Evolutionary conservation across 2,888 invertebrate genomes (phyloP), one percentile per base, ranked within the genome.

Genomic region (Gisinianus flammeolus): DNA sequence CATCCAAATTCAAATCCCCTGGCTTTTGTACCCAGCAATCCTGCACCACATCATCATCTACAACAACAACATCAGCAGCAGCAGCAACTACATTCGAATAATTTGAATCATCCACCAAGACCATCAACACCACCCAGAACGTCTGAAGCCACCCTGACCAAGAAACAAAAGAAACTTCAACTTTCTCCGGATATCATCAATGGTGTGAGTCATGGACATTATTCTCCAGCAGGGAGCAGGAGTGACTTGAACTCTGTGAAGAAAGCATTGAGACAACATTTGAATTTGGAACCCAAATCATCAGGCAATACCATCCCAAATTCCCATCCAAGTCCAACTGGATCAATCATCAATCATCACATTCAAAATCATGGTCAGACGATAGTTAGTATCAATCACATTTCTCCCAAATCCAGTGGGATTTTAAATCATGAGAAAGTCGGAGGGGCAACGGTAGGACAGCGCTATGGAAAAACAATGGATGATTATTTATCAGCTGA

Each of bases 401-500:
- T 44, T 4, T 19, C 44, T n/a, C n/a, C n/a, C n/a, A n/a, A n/a
- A 44, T 44, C 44, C 44, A 44, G 19, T 44, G 19, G 19, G 19
- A 6, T 12, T 44, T n/a, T n/a, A n/a, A n/a, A n/a, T n/a, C n/a
- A n/a, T n/a, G n/a, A n/a, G n/a, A n/a, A n/a, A n/a, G n/a, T n/a
- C n/a, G n/a, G n/a, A n/a, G n/a, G n/a, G n/a, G n/a, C n/a, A n/a
- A n/a, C n/a, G n/a, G n/a, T n/a, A n/a, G n/a, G 8, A 58, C 24
- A 58, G 8, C 4, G 44, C 64, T 76, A 91, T 44, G 91, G 93
- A 79, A 90, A 94, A 85, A 95, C 94, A 71, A 94, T 95, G 85
- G 94, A 94, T 16, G 95, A 95, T 88, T 89, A 95, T 83, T 93
- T 95, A 83, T 94, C 93, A 26, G 93, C 93, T 12, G 95, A 95